These are phyloP conservation scores for Pollenia amentaria DNA, from an alignment of 2,888 invertebrate species.

Conservation along the genomic window DNA sequence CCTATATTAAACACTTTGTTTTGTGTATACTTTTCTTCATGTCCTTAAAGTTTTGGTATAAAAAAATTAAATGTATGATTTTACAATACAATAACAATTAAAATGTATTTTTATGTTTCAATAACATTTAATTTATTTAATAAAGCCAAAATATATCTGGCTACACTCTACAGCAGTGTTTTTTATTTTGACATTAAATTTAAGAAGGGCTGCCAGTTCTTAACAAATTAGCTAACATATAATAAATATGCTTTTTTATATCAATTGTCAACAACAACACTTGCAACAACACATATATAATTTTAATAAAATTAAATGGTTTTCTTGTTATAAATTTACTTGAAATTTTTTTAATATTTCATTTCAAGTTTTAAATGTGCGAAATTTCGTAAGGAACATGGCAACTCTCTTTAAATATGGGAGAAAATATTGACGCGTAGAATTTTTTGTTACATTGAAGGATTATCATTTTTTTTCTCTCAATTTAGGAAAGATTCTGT, in stretches of 20 bases:
- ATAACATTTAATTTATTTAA: background rate
- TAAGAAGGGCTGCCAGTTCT: background rate
- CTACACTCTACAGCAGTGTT: background rate
- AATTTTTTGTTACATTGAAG: slow-evolving; percentile 67
- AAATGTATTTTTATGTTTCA: background rate
- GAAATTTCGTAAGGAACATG: background rate
- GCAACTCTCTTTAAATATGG: slow-evolving; percentile 66
- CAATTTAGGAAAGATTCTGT: slow-evolving; percentile 40
- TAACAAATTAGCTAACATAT: background rate
- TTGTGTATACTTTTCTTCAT: too few species aligned
- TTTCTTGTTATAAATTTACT: too few species aligned
- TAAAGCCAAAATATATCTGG: background rate
- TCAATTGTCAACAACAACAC: background rate
- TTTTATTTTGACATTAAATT: slow-evolving; percentile 1
- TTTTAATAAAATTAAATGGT: too few species aligned
- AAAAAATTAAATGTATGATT: too few species aligned
- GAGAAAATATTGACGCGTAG: slow-evolving; percentile 74
- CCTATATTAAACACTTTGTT: too few species aligned
- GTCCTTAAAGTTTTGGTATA: too few species aligned
- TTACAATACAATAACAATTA: background rate
- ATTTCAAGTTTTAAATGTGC: background rate
- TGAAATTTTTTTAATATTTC: too few species aligned
- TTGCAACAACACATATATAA: too few species aligned
- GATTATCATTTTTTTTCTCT: slow-evolving; percentile 68
- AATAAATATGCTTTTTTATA: background rate